Evolutionary conservation across 2,113 vertebrate genomes (phyloP), one percentile per base, ranked within the genome.

Genomic region (Heterotilapia buettikoferi): DNA sequence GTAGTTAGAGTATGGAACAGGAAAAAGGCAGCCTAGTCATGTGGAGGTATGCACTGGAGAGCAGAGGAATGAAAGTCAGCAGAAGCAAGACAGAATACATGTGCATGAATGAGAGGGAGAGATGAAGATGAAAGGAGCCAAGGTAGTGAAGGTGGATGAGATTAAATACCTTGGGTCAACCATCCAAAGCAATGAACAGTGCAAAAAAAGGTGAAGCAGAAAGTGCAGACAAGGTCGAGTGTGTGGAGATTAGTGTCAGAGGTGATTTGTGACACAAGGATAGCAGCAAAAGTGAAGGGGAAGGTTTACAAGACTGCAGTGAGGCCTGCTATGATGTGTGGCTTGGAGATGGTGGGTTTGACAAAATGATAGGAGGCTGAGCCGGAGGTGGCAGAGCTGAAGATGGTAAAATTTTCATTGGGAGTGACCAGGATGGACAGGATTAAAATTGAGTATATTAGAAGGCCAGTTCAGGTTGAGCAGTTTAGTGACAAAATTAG

Each of bases 191-290:
- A 76, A 47, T 47, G 24, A 47, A 18, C 68, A 29, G 40, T 47
- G 24, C 40, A 19, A 18, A 29, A 26, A 76, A 26, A 29, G 68
- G 9, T 76, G 68, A 76, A 76, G 9, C 40, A 18, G 40, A 76
- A 47, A 47, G 68, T 47, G 21, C 1, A 29, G 40, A 10, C 0
- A 11, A 45, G 40, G 1, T 76, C 0, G 40, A 29, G 40, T 76
- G 14, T 45, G 40, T 76, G 68, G 40, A 76, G 68, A 45, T 47
- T 45, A 16, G 68, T 76, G 68, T 47, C 68, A 16, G 14, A 45
- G 14, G 9, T 47, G 21, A 47, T 26, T 73, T 73, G 68, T 76
- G 40, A 76, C 0, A 76, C 40, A 47, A 76, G 40, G 40, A 76
- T 29, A 9, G 40, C 68, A 76, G 68, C 68, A 76, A 47, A 45